Evolutionary conservation across 2,888 invertebrate species (phyloP), one percentile per base, ranked within the genome.

Genomic region (Eurois occulta): DNA sequence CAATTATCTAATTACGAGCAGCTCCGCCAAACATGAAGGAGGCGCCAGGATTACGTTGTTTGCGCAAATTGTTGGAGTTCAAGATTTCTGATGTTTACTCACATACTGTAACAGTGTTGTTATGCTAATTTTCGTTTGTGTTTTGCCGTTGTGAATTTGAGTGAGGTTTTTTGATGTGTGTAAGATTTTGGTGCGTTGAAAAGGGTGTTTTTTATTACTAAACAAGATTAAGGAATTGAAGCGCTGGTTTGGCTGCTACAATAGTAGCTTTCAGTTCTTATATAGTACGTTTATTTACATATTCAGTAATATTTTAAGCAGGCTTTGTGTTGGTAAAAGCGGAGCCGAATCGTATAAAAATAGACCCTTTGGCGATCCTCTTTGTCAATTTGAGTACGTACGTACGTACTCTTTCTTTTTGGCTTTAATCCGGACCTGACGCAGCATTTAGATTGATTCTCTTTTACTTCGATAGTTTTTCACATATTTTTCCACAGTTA

Each of bases 1-100:
- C 94, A 94, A 95, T 95, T 94, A 95, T 94, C 93, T 94, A 95
- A 95, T 95, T 95, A 94, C 86, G 90, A 90, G 90, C 91, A 87
- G 66, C 66, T 73, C 83, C 65, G 18, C 84, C 88, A 89, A 90
- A 91, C 91, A 88, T 90, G 90, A 89, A 86, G 90, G 90, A 88
- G 90, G 91, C 90, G 75, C 67, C 92, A 88, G 91, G 91, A 93
- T 93, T 88, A 87, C 92, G 90, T 84, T 94, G 94, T 94, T 94
- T 94, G 92, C 87, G 86, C 91, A 94, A 94, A 93, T 94, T 92
- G 94, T 93, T 93, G 88, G 90, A 93, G 93, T 93, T 93, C 83
- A 89, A 94, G 94, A 94, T 92, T 87, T 83, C 86, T 86, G 76
- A 75, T 89, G 88, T 90, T 89, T 84, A 79, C 82, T 72, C 75